These are phyloP conservation scores for Paradisaea rubra DNA, from an alignment of 2,113 vertebrate genomes.

Conservation along the genomic window DNA sequence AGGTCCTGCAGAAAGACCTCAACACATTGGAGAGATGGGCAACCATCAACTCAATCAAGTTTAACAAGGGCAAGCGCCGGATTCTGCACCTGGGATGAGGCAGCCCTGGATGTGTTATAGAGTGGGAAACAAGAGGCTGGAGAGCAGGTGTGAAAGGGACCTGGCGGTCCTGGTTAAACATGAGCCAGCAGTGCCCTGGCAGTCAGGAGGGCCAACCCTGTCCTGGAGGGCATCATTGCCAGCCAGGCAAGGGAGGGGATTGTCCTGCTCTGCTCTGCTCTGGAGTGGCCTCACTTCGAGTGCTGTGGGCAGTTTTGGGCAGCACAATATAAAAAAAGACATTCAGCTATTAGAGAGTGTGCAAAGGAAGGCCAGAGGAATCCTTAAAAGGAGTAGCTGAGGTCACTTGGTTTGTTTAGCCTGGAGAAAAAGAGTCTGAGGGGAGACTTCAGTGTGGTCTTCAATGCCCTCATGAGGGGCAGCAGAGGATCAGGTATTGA, in stretches of 20 bases:
- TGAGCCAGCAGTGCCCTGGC: neutral
- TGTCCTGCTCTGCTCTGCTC: neutral
- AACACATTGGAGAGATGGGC: neutral
- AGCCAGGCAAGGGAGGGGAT: neutral
- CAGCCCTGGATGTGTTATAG: too few species aligned
- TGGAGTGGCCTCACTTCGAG: accelerated
- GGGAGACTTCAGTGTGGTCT: too few species aligned
- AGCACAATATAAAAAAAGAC: neutral
- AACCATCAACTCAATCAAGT: neutral
- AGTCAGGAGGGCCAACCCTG: neutral
- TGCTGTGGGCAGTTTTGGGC: neutral
- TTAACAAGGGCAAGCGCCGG: accelerated
- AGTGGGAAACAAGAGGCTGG: too few species aligned
- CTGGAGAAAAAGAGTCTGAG: neutral
- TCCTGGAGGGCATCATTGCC: accelerated
- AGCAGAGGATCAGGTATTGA: neutral
- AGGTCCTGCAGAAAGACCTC: neutral
- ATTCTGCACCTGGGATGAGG: neutral
- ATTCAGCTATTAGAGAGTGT: neutral
- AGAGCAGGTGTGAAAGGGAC: neutral
- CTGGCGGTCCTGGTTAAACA: neutral
- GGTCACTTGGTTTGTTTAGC: neutral
- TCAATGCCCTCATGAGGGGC: accelerated
- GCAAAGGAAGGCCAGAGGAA: neutral
- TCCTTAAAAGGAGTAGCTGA: neutral